Evolutionary conservation across 2,113 vertebrate species (phyloP), one percentile per base, ranked within the genome.

Genomic region (Semicossyphus pulcher): DNA sequence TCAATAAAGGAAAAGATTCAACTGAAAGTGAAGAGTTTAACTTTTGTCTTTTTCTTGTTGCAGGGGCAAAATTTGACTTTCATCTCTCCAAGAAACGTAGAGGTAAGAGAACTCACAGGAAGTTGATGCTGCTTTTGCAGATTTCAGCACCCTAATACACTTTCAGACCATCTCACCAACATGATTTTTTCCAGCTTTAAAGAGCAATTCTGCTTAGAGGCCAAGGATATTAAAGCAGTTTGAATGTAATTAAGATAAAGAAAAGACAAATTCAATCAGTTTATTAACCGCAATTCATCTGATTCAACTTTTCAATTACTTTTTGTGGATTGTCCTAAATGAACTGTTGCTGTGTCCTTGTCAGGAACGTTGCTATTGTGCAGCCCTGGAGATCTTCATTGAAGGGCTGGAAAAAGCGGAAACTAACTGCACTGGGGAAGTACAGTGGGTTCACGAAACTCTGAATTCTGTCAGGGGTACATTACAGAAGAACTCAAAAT

Each of bases 361-460:
- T 23, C 44, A 88, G 88, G 0, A 0, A 2, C 0, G 5, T 0
- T 72, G 61, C 51, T 0, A 0, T 7, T 0, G 0, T 7, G 6
- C 4, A 8, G 29, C 21, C 7, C 7, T 76, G 11, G 0, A 0
- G 1, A 0, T 0, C 20, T 32, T 72, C 34, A 4, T 0, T 0
- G 0, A n/a, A 0, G 48, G 0, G 34, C 53, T 86, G 65, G 0
- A 10, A 0, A 0, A 0, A 0, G 76, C 60, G 4, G 0, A 0
- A 0, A 0, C 0, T 0, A 0, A 4, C 0, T 88, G 81, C 4
- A 0, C 0, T 0, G 20, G 34, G 20, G 0, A 0, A 0, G 0
- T 0, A 0, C 34, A n/a, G 0, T 0, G 1, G 0, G 21, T 51
- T 7, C 0, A 0, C 0, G 0, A 1, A 0, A 10, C 29, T 16